Percentiles rank a stretch among this genome's conserved stretches.
phyloP scores from a whole-genome alignment of 2,888 invertebrate genomes.

The Caenorhabditis sp. region DNA sequence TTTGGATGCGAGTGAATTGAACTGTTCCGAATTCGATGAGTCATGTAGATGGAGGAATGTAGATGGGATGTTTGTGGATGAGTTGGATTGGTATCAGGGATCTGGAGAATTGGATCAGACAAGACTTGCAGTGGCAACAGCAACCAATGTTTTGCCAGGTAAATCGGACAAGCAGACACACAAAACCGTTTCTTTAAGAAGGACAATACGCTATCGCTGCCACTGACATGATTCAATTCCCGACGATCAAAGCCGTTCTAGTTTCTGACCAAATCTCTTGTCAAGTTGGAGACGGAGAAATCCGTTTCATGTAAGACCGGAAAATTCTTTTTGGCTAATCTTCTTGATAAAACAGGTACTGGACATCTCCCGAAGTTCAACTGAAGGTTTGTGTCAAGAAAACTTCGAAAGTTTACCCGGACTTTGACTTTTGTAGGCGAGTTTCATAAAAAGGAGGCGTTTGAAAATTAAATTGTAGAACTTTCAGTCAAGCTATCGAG shows the following conservation, averaged over 20 bases:
- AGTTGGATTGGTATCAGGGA: constrained; percentile 82
- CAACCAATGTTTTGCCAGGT: constrained; percentile 79
- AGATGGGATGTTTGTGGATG: constrained; percentile 81
- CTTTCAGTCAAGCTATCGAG: constrained; percentile 75
- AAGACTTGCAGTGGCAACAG: constrained; percentile 76
- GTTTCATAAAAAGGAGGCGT: not conserved
- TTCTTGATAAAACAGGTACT: constrained; percentile 74
- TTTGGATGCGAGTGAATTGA: constrained; percentile 66
- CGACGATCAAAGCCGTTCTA: constrained; percentile 78
- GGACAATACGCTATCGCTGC: constrained; percentile 81
- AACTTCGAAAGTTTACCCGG: constrained; percentile 72
- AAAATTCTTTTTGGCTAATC: not conserved
- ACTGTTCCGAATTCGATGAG: constrained; percentile 80
- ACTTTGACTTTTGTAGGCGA: constrained; percentile 80
- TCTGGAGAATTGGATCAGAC: constrained; percentile 78
- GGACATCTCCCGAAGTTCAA: constrained; percentile 82
- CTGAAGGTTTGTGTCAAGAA: constrained; percentile 79
- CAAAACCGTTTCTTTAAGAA: constrained; percentile 66
- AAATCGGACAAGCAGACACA: constrained; percentile 1
- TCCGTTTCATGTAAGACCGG: constrained; percentile 73
- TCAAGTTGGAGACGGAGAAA: constrained; percentile 73
- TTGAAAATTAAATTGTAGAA: constrained; percentile 39
- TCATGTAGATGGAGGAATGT: constrained; percentile 81
- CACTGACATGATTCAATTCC: constrained; percentile 76
- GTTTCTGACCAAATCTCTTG: constrained; percentile 79